These are phyloP conservation scores for Crax fasciolata DNA, from an alignment of 2,797 vertebrate species.

Conservation along the genomic window DNA sequence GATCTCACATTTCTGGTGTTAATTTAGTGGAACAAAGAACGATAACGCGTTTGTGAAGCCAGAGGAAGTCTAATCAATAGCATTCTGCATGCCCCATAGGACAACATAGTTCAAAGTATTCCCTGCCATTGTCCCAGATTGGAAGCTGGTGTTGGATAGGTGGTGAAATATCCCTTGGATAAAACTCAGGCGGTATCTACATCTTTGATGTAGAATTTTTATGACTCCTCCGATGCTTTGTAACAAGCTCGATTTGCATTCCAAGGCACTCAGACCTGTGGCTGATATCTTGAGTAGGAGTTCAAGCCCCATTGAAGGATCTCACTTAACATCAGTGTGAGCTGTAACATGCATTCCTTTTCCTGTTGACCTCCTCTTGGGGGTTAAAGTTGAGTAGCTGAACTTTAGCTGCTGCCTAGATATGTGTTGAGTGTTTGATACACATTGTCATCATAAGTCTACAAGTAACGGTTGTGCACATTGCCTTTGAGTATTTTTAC, in stretches of 20 bases:
- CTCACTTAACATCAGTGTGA: slow-evolving; percentile 71
- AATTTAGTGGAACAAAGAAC: slow-evolving; percentile 58
- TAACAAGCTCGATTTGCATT: slow-evolving; percentile 72
- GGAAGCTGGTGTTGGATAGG: slow-evolving; percentile 8
- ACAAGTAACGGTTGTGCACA: neutral
- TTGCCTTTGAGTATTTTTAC: slow-evolving; percentile 55
- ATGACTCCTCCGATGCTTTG: slow-evolving; percentile 56
- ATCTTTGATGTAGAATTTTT: slow-evolving; percentile 71
- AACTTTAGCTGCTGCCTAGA: slow-evolving; percentile 76
- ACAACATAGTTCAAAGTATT: slow-evolving; percentile 56
- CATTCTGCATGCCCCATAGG: neutral
- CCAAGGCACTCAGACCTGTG: slow-evolving; percentile 68
- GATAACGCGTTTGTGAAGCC: slow-evolving; percentile 36
- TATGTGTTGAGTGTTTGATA: slow-evolving; percentile 83
- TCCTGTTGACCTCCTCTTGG: slow-evolving; percentile 78
- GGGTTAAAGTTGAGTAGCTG: slow-evolving; percentile 81
- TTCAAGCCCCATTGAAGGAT: slow-evolving; percentile 76
- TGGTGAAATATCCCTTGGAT: slow-evolving; percentile 59
- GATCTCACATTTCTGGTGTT: slow-evolving; percentile 20
- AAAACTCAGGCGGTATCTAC: slow-evolving; percentile 64
- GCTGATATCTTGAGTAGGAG: slow-evolving; percentile 76
- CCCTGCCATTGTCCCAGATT: slow-evolving; percentile 5
- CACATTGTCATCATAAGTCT: slow-evolving; percentile 72
- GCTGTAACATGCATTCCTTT: slow-evolving; percentile 78
- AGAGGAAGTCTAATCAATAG: slow-evolving; percentile 31